Evolutionary conservation across 2,797 vertebrate species (phyloP), one percentile per base, ranked within the genome.

Genomic region (Chiroxiphia lanceolata): DNA sequence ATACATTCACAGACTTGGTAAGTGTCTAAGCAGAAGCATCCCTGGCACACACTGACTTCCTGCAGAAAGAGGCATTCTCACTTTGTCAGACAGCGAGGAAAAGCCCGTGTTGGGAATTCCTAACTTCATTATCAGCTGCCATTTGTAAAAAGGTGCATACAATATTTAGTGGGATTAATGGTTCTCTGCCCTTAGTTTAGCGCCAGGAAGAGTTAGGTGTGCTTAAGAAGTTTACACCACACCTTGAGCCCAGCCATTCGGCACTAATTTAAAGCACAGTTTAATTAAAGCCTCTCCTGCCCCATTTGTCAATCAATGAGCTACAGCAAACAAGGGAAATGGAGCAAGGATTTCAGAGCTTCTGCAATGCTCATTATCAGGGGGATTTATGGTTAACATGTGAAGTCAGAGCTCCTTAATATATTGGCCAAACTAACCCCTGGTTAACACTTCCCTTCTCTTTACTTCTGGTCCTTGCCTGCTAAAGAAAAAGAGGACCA

Each of bases 211-310:
- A 59, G 31, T 23, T 54, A 38, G 38, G n/a, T 33, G 10, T 12
- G 36, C 51, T 87, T 74, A 56, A 83, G 51, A 76, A 93, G 95
- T 75, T 11, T 65, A 51, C 42, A 89, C 47, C 81, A 8, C 86
- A 94, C 50, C 85, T 83, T 70, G 59, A 90, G 51, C 72, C n/a
- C 48, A 45, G 34, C 50, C 76, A 79, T 65, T 94, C 88, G 74
- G 75, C 79, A 79, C 60, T 94, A 92, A 95, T 97, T 93, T 91
- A 90, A 77, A 79, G 65, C 68, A 87, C 59, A 86, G 87, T 92
- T 97, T 95, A 95, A 97, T 96, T 97, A 97, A 96, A 95, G 47
- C 36, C 50, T 80, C 42, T 53, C 20, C 91, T 77, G 70, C 82
- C 34, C 78, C 89, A 89, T 96, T 97, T 95, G 72, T 47, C 65